Percentiles rank a stretch among this genome's conserved stretches.
These are phyloP conservation scores for Alosa sapidissima DNA, from an alignment of 2,797 vertebrate genomes.

Conservation along the genomic window DNA sequence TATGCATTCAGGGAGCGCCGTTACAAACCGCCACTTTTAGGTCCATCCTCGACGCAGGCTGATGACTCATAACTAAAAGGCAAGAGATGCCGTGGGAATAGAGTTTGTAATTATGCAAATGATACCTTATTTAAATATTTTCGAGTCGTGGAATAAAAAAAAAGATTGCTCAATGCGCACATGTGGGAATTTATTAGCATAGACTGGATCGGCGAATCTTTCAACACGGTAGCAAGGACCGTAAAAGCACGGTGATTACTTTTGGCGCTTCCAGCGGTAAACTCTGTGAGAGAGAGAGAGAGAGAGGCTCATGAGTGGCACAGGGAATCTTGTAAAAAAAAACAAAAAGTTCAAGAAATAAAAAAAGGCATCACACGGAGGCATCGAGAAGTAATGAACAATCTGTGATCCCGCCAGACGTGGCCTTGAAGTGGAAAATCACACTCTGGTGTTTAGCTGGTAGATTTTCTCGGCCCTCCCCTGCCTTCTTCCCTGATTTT, in stretches of 20 bases:
- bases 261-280: slow-evolving; percentile 1
- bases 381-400: slow-evolving; percentile 16
- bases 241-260: not conserved
- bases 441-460: slow-evolving; percentile 19
- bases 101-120: slow-evolving; percentile 13
- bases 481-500: not conserved
- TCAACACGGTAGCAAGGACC: not conserved
- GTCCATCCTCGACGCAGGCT: not conserved
- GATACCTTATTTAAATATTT: slow-evolving; percentile 14
- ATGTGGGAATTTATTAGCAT: not conserved
- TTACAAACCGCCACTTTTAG: not conserved
- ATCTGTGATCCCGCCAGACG: slow-evolving; percentile 7
- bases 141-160: not conserved
- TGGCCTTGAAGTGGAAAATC: slow-evolving; percentile 17
- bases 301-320: not conserved
- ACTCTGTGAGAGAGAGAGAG: not conserved
- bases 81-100: not conserved
- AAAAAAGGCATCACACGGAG: not conserved
- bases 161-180: not conserved
- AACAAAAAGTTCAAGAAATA: not conserved
- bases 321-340: not conserved
- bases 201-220: not conserved
- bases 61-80: slow-evolving; percentile 19
- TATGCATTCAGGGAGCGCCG: not conserved
- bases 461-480: not conserved